phyloP scores from a whole-genome alignment of 2,797 vertebrate species.

The Erethizon dorsatum region DNA sequence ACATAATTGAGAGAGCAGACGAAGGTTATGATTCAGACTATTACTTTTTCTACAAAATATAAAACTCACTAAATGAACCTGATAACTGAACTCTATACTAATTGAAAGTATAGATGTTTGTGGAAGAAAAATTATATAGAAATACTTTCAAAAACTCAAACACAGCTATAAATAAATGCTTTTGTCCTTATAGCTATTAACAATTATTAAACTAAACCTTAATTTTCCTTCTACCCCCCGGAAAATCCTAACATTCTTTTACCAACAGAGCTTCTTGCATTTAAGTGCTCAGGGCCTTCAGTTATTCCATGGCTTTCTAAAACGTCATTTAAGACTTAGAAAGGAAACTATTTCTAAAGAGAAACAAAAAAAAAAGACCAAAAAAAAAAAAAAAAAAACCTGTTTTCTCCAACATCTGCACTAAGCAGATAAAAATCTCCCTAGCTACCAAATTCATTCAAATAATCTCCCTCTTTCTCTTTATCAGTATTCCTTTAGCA shows the following conservation, averaged over 20 bases:
- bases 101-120: not conserved
- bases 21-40: not conserved
- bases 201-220: slow-evolving; percentile 46
- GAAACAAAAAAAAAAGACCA: not conserved
- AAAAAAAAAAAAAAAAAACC: not conserved
- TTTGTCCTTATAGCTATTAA: not conserved
- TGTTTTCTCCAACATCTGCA: not conserved
- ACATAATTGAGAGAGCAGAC: not conserved
- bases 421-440: slow-evolving; percentile 20
- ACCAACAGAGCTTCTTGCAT: not conserved
- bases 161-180: not conserved
- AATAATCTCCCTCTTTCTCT: not conserved
- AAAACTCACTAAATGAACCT: slow-evolving; percentile 38
- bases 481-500: slow-evolving; percentile 18
- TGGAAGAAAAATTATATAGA: slow-evolving; percentile 44
- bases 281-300: not conserved
- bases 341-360: slow-evolving; percentile 25
- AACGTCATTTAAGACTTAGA: not conserved
- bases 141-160: slow-evolving; percentile 36
- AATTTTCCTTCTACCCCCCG: not conserved
- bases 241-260: slow-evolving; percentile 59
- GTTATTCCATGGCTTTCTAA: not conserved
- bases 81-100: slow-evolving; percentile 4
- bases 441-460: slow-evolving; percentile 12
- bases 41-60: slow-evolving; percentile 51